Evolutionary conservation across 2,888 invertebrate species (phyloP).

Genomic region (Cabera pusaria): DNA sequence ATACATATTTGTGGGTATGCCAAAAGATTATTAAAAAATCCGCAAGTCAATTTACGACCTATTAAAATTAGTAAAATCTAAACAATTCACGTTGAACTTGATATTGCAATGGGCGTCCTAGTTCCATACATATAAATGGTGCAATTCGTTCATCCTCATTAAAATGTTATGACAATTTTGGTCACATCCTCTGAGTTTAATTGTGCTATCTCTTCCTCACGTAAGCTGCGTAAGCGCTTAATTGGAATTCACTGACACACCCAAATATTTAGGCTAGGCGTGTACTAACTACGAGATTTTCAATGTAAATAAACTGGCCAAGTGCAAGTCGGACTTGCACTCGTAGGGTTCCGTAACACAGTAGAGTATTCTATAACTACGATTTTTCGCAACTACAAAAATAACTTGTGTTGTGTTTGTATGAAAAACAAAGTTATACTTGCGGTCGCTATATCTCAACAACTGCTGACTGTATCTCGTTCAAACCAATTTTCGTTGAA

Average conservation of each 20-base stretch:
- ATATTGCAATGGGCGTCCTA: conserved; percentile 34
- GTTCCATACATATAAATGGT: conserved; percentile 49
- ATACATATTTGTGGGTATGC: too few species aligned
- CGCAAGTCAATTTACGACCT: conserved; percentile 1
- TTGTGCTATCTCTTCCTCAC: conserved; percentile 50
- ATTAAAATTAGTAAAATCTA: conserved; percentile 11
- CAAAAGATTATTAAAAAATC: conserved; percentile 4
- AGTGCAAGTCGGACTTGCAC: too few species aligned
- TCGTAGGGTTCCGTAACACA: too few species aligned
- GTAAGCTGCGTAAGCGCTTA: conserved; percentile 47
- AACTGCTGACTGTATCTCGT: too few species aligned
- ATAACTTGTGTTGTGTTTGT: too few species aligned
- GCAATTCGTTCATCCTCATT: conserved; percentile 80
- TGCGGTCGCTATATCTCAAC: too few species aligned
- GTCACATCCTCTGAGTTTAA: conserved; percentile 69
- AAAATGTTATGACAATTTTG: conserved; percentile 65
- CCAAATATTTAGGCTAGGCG: conserved; percentile 19
- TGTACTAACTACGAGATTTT: too few species aligned
- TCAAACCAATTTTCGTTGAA: too few species aligned
- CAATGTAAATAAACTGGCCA: too few species aligned
- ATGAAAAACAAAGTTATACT: too few species aligned
- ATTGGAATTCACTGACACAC: conserved; percentile 34
- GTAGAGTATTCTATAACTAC: too few species aligned
- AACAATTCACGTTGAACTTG: conserved; percentile 7
- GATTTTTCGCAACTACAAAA: too few species aligned